These are phyloP conservation scores for Brachionus sp. DNA, from an alignment of 1,140 invertebrate genomes.

Conservation along the genomic window DNA sequence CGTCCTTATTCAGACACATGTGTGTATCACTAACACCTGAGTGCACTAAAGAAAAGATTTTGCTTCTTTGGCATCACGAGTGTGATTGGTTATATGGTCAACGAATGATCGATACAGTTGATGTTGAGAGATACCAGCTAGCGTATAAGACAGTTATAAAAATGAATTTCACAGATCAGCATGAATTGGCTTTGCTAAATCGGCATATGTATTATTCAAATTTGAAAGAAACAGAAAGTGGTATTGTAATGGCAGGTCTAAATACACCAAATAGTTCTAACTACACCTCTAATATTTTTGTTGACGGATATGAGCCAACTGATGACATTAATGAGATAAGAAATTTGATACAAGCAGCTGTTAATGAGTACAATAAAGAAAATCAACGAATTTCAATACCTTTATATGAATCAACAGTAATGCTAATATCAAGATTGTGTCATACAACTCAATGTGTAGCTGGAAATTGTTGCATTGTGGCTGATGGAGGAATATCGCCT, in stretches of 20 bases:
- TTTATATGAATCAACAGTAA: conserved; percentile 17
- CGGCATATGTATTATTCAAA: conserved; percentile 54
- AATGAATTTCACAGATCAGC: conserved; percentile 57
- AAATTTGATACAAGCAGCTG: background rate
- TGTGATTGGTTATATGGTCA: conserved; percentile 58
- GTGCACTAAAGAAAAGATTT: conserved; percentile 51
- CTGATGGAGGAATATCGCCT: conserved; percentile 32
- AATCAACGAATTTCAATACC: conserved; percentile 27
- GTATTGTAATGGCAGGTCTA: conserved; percentile 56
- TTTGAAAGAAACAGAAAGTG: conserved; percentile 57
- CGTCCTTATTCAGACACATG: conserved; percentile 57
- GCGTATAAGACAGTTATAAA: conserved; percentile 55
- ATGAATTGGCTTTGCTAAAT: conserved; percentile 46
- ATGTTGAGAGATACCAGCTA: conserved; percentile 53
- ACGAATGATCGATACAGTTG: conserved; percentile 57
- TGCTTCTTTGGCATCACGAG: conserved; percentile 60
- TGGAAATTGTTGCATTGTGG: conserved; percentile 43
- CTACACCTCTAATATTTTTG: conserved; percentile 50
- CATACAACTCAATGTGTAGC: conserved; percentile 24
- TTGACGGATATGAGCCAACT: conserved; percentile 12
- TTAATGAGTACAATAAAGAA: conserved; percentile 45
- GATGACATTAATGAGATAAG: background rate
- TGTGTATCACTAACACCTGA: conserved; percentile 55
- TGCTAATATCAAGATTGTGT: conserved; percentile 8
- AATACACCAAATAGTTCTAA: conserved; percentile 51